Evolutionary conservation across 2,797 vertebrate genomes (phyloP).

Genomic region (Channa striata): DNA sequence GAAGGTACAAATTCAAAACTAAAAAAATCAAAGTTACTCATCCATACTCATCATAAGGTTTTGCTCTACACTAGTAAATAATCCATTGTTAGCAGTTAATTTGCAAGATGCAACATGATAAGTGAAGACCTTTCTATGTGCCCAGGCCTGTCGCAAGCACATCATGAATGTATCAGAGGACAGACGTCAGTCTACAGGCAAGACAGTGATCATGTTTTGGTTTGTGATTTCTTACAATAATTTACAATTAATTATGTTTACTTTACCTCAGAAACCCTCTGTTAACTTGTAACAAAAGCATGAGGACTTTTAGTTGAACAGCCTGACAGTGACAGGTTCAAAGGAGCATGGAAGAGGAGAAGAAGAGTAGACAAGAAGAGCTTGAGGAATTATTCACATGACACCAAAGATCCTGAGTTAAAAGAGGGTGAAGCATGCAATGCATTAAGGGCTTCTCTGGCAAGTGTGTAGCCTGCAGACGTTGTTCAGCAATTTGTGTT

Average conservation of each 20-base stretch:
- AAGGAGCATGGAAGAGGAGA: conserved; percentile 22
- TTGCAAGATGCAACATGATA: conserved; percentile 38
- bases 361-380: conserved; percentile 18
- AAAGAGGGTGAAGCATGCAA: conserved; percentile 1
- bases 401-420: conserved; percentile 22
- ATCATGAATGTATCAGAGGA: not conserved
- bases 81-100: conserved; percentile 60
- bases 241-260: conserved; percentile 9
- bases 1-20: not conserved
- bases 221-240: not conserved
- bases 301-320: conserved; percentile 10
- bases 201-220: not conserved
- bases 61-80: conserved; percentile 43
- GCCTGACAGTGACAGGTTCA: conserved; percentile 19
- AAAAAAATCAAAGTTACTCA: not conserved
- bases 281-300: not conserved
- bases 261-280: not conserved
- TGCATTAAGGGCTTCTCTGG: conserved; percentile 13
- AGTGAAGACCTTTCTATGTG: conserved; percentile 18
- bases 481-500: conserved; percentile 23
- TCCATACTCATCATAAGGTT: not conserved
- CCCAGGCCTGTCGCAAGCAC: conserved; percentile 28
- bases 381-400: conserved; percentile 24
- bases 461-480: conserved; percentile 20
- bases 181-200: not conserved